Base-by-base conservation (phyloP, 2,888 invertebrate species). In the Rhagophthalmus giganteus region DNA sequence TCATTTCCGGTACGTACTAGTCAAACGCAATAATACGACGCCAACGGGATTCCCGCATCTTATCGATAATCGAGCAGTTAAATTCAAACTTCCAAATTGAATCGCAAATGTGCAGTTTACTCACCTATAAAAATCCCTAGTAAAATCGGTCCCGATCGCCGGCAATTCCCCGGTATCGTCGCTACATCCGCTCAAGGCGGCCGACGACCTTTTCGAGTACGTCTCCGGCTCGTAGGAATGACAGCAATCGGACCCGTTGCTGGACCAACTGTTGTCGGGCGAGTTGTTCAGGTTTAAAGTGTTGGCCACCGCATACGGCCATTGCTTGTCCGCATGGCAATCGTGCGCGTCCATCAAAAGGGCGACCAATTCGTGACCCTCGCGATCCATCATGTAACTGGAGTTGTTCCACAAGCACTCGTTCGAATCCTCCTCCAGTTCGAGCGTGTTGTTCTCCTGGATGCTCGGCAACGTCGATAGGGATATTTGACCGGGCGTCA, bases 331-430 rank as follows among this genome's bases (percentile, higher is more conserved):
- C 1, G 76, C 74, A n/a, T 55, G 76, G 4, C 74, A 76, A 60
- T 78, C 75, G 66, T 73, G 68, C 24, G 73, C 67, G 51, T 79
- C 79, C 78, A 79, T 79, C 6, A 79, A 63, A 2, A 79, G 67
- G 1, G 79, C 78, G 2, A 79, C 78, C 58, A 85, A 76, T 71
- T 85, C 85, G 63, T 84, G 82, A 52, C 85, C 85, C 40, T 84
- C 81, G 67, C 83, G 81, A 58, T 85, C 82, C 44, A 83, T 80
- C 54, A 83, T 80, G 68, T 86, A 87, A 58, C 85, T 86, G 58
- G 87, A 85, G 60, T 84, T 83, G 71, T 87, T 87, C 87, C 87
- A 87, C 54, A 87, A 74, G 68, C 86, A 86, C 68, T 87, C 87
- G 61, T 82, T 86, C 1, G 84, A 81, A 62, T 87, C 86, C 71